phyloP scores from a whole-genome alignment of 2,888 invertebrate genomes.

The Teinopalpus imperialis region DNA sequence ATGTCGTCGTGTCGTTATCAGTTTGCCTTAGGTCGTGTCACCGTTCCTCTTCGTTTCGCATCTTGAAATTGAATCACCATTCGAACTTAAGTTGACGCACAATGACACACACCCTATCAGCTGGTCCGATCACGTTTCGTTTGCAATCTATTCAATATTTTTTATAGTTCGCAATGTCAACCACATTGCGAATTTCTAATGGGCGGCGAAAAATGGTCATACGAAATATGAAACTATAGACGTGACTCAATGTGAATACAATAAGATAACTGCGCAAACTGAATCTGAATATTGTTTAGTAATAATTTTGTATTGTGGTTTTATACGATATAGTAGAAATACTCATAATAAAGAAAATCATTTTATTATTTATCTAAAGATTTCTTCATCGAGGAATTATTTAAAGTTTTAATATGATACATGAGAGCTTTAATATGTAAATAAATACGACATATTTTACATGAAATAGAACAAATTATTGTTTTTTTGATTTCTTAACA shows the following conservation, averaged over 20 bases:
- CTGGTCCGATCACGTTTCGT: conserved; percentile 21
- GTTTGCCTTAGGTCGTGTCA: too few relatives aligned
- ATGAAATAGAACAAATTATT: too few relatives aligned
- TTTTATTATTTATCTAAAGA: too few relatives aligned
- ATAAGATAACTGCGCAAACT: conserved; percentile 21
- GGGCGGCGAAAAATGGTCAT: conserved; percentile 18
- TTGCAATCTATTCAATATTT: conserved; percentile 12
- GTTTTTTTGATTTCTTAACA: too few relatives aligned
- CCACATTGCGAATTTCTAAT: conserved; percentile 20
- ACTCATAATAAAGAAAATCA: too few relatives aligned
- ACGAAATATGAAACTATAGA: conserved; percentile 23
- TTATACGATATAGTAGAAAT: too few relatives aligned
- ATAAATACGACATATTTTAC: too few relatives aligned
- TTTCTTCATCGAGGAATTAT: too few relatives aligned
- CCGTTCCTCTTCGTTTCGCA: conserved; percentile 55
- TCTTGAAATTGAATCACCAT: conserved; percentile 44
- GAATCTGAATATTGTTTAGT: conserved; percentile 4
- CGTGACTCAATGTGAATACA: conserved; percentile 24
- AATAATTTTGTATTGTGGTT: conserved; percentile 12
- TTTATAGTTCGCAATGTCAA: conserved; percentile 12
- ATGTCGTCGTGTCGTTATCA: conserved; percentile 61
- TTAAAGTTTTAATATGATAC: too few relatives aligned
- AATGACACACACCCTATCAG: conserved; percentile 15
- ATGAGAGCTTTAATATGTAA: too few relatives aligned
- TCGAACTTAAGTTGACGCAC: conserved; percentile 23